Evolutionary conservation across 2,888 invertebrate genomes (phyloP).

Genomic region (Phengaris alcon): DNA sequence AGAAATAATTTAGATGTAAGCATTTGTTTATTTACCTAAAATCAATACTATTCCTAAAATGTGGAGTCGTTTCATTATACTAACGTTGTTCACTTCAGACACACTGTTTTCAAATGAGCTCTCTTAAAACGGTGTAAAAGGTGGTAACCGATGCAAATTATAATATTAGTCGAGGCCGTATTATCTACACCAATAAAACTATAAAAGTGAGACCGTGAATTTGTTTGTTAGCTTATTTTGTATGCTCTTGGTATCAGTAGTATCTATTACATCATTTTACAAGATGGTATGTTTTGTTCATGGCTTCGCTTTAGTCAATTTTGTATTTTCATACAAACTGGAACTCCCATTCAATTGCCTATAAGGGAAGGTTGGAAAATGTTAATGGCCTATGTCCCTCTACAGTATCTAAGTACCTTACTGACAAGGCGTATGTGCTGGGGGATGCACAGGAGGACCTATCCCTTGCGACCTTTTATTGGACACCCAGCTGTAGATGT

Average conservation of each 20-base stretch:
- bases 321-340: too few relatives aligned
- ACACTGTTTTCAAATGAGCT: constrained; percentile 18
- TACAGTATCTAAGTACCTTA: too few relatives aligned
- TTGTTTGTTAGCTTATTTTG: background rate
- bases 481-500: too few relatives aligned
- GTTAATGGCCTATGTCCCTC: too few relatives aligned
- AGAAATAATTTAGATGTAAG: background rate
- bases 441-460: too few relatives aligned
- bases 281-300: background rate
- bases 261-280: background rate
- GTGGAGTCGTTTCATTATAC: constrained; percentile 13
- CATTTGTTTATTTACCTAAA: constrained; percentile 28
- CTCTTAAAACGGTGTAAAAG: constrained; percentile 16
- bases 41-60: constrained; percentile 22
- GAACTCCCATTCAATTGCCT: too few relatives aligned
- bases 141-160: constrained; percentile 14
- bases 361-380: too few relatives aligned
- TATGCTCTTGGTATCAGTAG: background rate
- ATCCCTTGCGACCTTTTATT: too few relatives aligned
- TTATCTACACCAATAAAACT: constrained; percentile 19
- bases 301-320: background rate
- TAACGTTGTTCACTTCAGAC: constrained; percentile 24
- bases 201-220: constrained; percentile 1
- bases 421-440: too few relatives aligned
- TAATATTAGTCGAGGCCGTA: constrained; percentile 19